A percentile compares a stretch with the other conserved stretches of the same genome.
phyloP scores from a whole-genome alignment of 2,797 vertebrate species.

The Lutjanus argentimaculatus region DNA sequence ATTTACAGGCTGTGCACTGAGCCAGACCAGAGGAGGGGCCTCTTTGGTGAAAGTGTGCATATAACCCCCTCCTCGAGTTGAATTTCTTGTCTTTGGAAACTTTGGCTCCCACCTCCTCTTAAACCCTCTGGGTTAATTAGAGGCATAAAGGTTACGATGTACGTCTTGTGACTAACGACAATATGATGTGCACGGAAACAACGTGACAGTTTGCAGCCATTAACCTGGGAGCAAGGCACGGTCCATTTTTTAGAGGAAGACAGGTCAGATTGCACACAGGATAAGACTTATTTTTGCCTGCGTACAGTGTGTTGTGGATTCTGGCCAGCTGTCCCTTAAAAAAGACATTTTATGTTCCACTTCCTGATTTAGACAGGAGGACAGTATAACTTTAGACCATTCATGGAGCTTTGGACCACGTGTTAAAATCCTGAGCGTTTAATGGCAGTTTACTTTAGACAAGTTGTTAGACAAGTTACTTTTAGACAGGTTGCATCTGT shows the following conservation, averaged over 20 bases:
- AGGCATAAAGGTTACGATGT: constrained; percentile 92
- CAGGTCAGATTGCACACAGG: constrained; percentile 70
- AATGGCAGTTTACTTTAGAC: constrained; percentile 53
- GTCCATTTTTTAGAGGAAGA: constrained; percentile 63
- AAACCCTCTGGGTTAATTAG: constrained; percentile 87
- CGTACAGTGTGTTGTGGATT: constrained; percentile 34
- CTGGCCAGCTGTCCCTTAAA: constrained; percentile 32
- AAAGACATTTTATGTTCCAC: constrained; percentile 45
- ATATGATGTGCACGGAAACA: constrained; percentile 86
- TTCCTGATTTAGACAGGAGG: constrained; percentile 21
- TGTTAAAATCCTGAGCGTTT: constrained; percentile 51
- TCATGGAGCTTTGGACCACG: constrained; percentile 46
- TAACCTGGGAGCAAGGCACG: constrained; percentile 77
- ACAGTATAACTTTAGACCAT: constrained; percentile 18
- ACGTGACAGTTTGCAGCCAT: constrained; percentile 85
- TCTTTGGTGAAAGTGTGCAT: constrained; percentile 63
- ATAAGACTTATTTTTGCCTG: constrained; percentile 65
- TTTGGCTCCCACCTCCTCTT: constrained; percentile 69
- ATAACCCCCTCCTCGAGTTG: constrained; percentile 29
- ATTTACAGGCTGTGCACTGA: constrained; percentile 94
- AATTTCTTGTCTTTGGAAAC: constrained; percentile 74
- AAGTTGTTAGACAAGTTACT: constrained; percentile 48
- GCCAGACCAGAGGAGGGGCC: constrained; percentile 89
- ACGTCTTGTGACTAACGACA: constrained; percentile 91
- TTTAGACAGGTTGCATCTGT: constrained; percentile 59